A percentile compares a stretch with the other conserved stretches of the same genome.
phyloP scores from a whole-genome alignment of 2,113 vertebrate genomes.

The Melanostigma gelatinosum region DNA sequence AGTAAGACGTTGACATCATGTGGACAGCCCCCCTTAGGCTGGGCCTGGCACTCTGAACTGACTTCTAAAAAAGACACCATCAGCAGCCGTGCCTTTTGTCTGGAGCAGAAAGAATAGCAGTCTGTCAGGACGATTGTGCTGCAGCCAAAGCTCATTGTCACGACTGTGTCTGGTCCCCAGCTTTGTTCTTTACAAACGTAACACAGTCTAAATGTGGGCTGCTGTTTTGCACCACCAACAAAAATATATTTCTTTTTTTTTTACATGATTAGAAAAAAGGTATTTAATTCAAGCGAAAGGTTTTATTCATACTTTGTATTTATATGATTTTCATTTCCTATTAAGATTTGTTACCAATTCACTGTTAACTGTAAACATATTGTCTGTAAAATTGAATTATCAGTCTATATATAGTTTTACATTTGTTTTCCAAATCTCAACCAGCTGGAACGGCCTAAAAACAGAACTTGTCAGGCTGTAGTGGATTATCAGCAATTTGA shows the following conservation, averaged over 20 bases:
- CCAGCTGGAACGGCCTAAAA: not conserved
- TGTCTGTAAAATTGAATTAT: not conserved
- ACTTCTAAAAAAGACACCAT: conserved; percentile 54
- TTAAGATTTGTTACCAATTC: not conserved
- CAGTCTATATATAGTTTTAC: not conserved
- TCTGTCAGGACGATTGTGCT: conserved; percentile 34
- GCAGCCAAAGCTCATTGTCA: conserved; percentile 33
- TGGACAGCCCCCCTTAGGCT: conserved; percentile 36
- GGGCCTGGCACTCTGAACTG: conserved; percentile 23
- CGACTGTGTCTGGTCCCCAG: conserved; percentile 16
- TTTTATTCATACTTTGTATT: conserved; percentile 7
- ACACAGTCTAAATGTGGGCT: conserved; percentile 2
- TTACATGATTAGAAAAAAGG: not conserved
- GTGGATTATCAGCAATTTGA: not conserved
- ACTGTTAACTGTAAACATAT: not conserved
- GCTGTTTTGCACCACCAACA: not conserved
- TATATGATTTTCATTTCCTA: not conserved
- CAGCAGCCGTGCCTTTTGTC: conserved; percentile 47
- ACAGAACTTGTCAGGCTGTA: not conserved
- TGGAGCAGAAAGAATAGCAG: conserved; percentile 39
- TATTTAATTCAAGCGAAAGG: not conserved
- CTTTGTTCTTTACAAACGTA: conserved; percentile 28
- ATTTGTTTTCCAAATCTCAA: not conserved
- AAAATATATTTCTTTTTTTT: not conserved
- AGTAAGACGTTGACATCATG: conserved; percentile 45